A percentile compares a stretch with the other conserved stretches of the same genome.
These are phyloP conservation scores for Aldabrachelys gigantea DNA, from an alignment of 2,113 vertebrate species.

Conservation along the genomic window DNA sequence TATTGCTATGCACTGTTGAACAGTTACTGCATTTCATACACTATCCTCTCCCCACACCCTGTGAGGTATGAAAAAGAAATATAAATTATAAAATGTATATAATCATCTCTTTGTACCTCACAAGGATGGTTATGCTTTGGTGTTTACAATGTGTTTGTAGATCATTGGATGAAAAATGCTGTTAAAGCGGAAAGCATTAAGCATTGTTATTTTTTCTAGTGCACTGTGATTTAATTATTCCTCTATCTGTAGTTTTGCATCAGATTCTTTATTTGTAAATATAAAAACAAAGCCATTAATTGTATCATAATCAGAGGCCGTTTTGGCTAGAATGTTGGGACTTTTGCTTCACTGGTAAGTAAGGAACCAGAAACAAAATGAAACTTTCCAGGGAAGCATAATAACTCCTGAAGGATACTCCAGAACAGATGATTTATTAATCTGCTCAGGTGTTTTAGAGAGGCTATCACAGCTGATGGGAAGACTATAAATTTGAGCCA, in stretches of 20 bases:
- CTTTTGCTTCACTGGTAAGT: not conserved
- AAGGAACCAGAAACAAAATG: not conserved
- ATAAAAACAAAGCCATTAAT: not conserved
- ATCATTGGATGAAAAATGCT: not conserved
- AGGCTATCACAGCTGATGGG: not conserved
- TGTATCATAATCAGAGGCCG: not conserved
- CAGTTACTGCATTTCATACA: not conserved
- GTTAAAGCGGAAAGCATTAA: not conserved
- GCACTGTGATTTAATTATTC: not conserved
- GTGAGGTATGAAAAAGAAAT: not conserved
- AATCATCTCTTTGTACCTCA: not conserved
- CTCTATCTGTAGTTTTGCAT: not conserved
- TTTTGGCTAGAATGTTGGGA: not conserved
- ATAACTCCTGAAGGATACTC: not conserved
- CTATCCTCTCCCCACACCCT: not conserved
- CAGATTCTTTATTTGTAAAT: not conserved
- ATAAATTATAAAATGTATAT: not conserved
- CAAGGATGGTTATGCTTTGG: not conserved
- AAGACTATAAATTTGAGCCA: fast-evolving
- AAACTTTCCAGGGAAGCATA: fast-evolving
- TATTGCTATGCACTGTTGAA: not conserved
- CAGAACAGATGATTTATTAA: not conserved
- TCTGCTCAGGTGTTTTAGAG: not conserved
- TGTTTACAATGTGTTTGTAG: not conserved
- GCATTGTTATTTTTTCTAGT: conserved; percentile 17